phyloP scores from a whole-genome alignment of 1,140 invertebrate species.

The Drosophila busckii region DNA sequence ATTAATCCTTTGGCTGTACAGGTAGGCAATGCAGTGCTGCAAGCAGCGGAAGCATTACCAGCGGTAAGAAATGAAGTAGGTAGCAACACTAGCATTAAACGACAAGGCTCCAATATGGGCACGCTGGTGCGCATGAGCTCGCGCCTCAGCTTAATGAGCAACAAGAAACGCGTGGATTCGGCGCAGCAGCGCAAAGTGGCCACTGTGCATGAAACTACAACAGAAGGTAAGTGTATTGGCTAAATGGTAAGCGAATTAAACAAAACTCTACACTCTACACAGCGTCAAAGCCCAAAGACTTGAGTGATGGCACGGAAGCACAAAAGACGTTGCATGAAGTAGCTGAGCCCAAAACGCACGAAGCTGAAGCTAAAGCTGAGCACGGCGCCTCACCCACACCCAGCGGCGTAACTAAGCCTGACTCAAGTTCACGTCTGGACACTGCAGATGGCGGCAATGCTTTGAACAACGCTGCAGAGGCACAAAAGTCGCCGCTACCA shows the following conservation, averaged over 20 bases:
- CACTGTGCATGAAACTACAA: slow-evolving; percentile 29
- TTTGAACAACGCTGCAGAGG: slow-evolving; percentile 18
- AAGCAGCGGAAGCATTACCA: slow-evolving; percentile 53
- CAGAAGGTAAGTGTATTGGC: slow-evolving; percentile 29
- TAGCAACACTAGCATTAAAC: slow-evolving; percentile 29
- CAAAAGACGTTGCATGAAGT: slow-evolving; percentile 74
- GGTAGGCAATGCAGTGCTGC: slow-evolving; percentile 51
- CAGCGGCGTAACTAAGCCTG: slow-evolving; percentile 41
- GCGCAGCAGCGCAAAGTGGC: slow-evolving; percentile 54
- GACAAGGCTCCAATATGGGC: slow-evolving; percentile 42
- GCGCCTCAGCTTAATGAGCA: slow-evolving; percentile 51
- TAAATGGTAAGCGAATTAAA: too few species aligned
- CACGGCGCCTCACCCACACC: slow-evolving; percentile 49
- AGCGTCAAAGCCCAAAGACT: too few species aligned
- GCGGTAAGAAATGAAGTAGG: slow-evolving; percentile 49
- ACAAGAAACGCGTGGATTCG: slow-evolving; percentile 51
- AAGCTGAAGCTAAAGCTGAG: slow-evolving; percentile 51
- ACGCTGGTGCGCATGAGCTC: slow-evolving; percentile 60
- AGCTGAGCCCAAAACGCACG: slow-evolving; percentile 65
- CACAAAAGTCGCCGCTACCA: slow-evolving; percentile 62
- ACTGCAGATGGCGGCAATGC: slow-evolving; percentile 62
- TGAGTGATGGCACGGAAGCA: slow-evolving; percentile 53
- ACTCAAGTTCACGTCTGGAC: slow-evolving; percentile 43
- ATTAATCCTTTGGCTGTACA: slow-evolving; percentile 54
- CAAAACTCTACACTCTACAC: too few species aligned